Conservation (phyloP, 2,113 vertebrate genomes). For the Archilochus colubris region DNA sequence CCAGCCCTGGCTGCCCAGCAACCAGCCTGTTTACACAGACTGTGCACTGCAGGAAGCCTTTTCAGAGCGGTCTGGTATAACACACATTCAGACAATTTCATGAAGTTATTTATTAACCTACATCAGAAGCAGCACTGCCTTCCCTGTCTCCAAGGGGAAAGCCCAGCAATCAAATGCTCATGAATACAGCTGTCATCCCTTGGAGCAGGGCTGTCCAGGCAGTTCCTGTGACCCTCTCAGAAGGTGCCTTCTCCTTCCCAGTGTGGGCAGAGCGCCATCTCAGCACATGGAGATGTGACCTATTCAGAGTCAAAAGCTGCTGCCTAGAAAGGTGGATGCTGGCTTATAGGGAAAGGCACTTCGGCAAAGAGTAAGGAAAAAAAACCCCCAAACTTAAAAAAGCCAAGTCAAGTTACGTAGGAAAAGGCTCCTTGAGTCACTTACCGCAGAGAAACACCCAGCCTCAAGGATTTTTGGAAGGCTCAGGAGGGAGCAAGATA, state of each 20-base stretch:
- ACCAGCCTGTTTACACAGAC: no score
- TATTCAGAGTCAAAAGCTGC: neutral
- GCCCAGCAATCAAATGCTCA: neutral
- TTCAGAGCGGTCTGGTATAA: neutral
- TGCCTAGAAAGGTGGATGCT: neutral
- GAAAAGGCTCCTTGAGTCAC: neutral
- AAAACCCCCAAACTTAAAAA: neutral
- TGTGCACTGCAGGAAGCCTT: rapidly evolving
- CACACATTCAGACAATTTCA: neutral
- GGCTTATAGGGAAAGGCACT: neutral
- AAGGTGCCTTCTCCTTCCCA: no score
- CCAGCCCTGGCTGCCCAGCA: rapidly evolving
- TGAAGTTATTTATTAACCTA: constrained; percentile 46
- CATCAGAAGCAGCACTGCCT: neutral
- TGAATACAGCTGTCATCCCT: neutral
- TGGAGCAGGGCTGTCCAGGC: neutral
- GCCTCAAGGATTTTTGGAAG: neutral
- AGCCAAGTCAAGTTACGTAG: neutral
- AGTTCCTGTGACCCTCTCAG: no score
- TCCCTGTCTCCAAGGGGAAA: neutral
- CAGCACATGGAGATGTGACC: rapidly evolving
- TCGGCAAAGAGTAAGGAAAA: neutral
- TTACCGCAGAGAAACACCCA: neutral
- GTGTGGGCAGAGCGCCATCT: rapidly evolving
- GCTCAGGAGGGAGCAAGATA: neutral